phyloP scores from a whole-genome alignment of 1,140 invertebrate genomes.

The Aphidius gifuensis region DNA sequence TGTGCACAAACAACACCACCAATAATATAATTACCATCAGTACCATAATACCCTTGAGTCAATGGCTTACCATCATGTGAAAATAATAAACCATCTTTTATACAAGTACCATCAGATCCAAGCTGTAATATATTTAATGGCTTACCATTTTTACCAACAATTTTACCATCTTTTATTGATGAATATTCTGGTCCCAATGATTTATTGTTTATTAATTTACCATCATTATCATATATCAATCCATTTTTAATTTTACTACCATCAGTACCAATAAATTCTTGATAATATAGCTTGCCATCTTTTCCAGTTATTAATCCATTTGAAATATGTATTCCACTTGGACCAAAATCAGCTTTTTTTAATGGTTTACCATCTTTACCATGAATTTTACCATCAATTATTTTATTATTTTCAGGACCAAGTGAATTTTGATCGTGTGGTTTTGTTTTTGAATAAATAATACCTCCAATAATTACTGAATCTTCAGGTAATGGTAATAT shows the following conservation, averaged over 20 bases:
- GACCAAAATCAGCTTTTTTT: conserved; percentile 48
- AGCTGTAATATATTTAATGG: conserved; percentile 39
- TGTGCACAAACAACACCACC: conserved; percentile 44
- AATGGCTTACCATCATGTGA: conserved; percentile 40
- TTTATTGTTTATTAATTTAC: conserved; percentile 35
- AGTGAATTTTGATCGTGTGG: conserved; percentile 42
- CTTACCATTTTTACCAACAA: conserved; percentile 47
- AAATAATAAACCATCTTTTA: conserved; percentile 51
- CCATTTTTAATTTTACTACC: conserved; percentile 45
- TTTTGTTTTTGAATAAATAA: conserved; percentile 46
- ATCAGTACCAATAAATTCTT: conserved; percentile 43
- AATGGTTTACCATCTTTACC: conserved; percentile 43
- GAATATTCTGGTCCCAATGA: conserved; percentile 40
- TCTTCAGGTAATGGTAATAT: conserved; percentile 46
- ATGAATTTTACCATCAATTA: conserved; percentile 43
- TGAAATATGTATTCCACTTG: conserved; percentile 39
- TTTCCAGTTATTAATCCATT: conserved; percentile 47
- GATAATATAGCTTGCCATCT: conserved; percentile 48
- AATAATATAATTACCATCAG: conserved; percentile 46
- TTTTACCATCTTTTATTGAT: conserved; percentile 44
- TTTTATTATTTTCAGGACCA: conserved; percentile 39
- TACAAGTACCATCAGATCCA: conserved; percentile 41
- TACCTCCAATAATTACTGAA: conserved; percentile 39
- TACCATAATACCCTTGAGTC: conserved; percentile 43
- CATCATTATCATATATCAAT: conserved; percentile 36